Evolutionary conservation across 2,113 vertebrate genomes (phyloP), one percentile per base, ranked within the genome.

Genomic region (Misgurnus anguillicaudatus): DNA sequence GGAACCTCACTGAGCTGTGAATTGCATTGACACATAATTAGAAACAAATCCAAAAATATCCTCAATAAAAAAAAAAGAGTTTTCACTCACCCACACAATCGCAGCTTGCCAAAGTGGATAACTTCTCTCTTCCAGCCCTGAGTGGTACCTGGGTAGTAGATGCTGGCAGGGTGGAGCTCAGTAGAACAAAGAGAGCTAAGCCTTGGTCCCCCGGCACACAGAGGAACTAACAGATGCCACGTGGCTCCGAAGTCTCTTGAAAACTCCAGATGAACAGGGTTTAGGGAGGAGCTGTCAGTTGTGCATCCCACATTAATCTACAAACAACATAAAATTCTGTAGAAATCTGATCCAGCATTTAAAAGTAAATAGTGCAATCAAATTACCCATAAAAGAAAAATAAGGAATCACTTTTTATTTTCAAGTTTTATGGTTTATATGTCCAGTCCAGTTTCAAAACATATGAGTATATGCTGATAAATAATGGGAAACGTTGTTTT

Each of bases 301-400:
- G 96, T 98, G 90, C 97, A 99, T 80, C 97, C 98, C 0, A 99
- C 92, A 19, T 98, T 98, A 85, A 99, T 97, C 98, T 99, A 87
- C 16, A 74, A 39, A 24, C 2, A 13, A 58, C 4, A 61, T 36
- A 9, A 67, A 16, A 31, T 31, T 31, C 24, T 31, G 24, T 31
- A 31, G 24, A 31, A 31, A 31, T 31, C 24, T 31, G 24, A 31
- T 31, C 24, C 24, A 31, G 24, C 63, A 77, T n/a, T 36, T 55
- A 21, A 64, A 1, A 36, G 2, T 17, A 6, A 9, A 53, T n/a
- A 57, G 14, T 19, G 53, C 7, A 8, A 17, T 6, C 6, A 14
- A 53, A 13, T 53, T 14, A 4, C 51, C 4, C 17, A n/a, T 31
- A 31, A 31, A 31, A 31, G 24, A 31, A 31, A 31, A 31, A 31